Conservation (phyloP, 1,140 invertebrate genomes). For the Drosophila obscura region DNA sequence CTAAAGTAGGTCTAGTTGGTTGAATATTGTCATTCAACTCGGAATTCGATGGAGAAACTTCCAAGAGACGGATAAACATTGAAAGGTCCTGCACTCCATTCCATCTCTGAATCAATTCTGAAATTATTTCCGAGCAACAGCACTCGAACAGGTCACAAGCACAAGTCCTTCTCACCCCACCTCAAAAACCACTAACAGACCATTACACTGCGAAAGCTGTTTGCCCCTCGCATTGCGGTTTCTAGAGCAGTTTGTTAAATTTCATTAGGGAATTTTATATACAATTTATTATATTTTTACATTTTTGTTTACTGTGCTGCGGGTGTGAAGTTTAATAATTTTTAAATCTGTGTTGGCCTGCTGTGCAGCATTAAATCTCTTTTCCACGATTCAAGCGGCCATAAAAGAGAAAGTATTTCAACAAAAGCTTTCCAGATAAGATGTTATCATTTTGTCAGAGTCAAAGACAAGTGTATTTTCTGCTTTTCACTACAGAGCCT, state of each 20-base stretch:
- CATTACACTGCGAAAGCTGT: too few relatives aligned
- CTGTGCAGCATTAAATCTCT: slow-evolving; percentile 9
- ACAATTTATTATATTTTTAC: slow-evolving; percentile 26
- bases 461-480: slow-evolving; percentile 40
- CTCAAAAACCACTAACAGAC: too few relatives aligned
- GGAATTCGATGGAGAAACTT: background rate
- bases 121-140: too few relatives aligned
- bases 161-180: too few relatives aligned
- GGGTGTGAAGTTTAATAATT: slow-evolving; percentile 1
- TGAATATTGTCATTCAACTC: background rate
- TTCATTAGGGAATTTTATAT: too few relatives aligned
- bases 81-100: too few relatives aligned
- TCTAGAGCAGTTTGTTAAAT: too few relatives aligned
- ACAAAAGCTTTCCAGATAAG: slow-evolving; percentile 3
- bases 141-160: too few relatives aligned
- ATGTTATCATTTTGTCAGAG: slow-evolving; percentile 15
- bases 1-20: too few relatives aligned
- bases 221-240: too few relatives aligned
- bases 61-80: too few relatives aligned
- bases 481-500: background rate
- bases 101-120: too few relatives aligned
- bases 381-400: slow-evolving; percentile 15
- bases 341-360: slow-evolving; percentile 10
- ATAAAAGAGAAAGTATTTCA: background rate
- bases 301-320: slow-evolving; percentile 27